phyloP scores from a whole-genome alignment of 1,140 invertebrate species.

The Drosophila ambigua region DNA sequence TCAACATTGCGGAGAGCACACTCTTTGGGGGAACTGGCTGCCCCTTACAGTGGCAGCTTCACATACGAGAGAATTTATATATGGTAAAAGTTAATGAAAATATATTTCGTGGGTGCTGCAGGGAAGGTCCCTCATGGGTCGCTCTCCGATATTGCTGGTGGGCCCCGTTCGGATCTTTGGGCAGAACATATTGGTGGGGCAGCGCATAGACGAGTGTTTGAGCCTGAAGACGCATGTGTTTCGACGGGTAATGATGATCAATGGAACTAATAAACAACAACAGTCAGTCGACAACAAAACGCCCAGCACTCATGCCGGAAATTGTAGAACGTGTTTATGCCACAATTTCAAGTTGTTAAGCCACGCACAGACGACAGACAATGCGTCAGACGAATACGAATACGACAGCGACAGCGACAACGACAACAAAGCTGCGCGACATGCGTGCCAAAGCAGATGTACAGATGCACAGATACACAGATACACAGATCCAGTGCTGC shows the following conservation, averaged over 20 bases:
- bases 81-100: too few relatives aligned
- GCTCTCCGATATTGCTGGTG: slow-evolving; percentile 1
- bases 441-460: slow-evolving; percentile 71
- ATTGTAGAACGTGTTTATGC: slow-evolving; percentile 81
- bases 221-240: slow-evolving; percentile 24
- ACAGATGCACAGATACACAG: slow-evolving; percentile 25
- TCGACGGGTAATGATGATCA: slow-evolving; percentile 73
- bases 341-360: slow-evolving; percentile 81
- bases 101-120: too few relatives aligned
- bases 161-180: neutral
- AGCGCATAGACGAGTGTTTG: neutral
- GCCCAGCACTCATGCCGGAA: slow-evolving; percentile 78
- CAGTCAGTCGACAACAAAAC: slow-evolving; percentile 49
- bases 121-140: too few relatives aligned
- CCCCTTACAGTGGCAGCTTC: neutral
- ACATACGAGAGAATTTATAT: too few relatives aligned
- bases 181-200: too few relatives aligned
- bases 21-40: neutral
- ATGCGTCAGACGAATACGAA: slow-evolving; percentile 53
- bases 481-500: slow-evolving; percentile 1
- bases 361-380: slow-evolving; percentile 63
- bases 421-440: slow-evolving; percentile 54
- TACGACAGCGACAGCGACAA: slow-evolving; percentile 9
- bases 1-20: slow-evolving; percentile 14
- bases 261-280: slow-evolving; percentile 71